Evolutionary conservation across 2,888 invertebrate genomes (phyloP), one percentile per base, ranked within the genome.

Genomic region (Odontothrips loti): DNA sequence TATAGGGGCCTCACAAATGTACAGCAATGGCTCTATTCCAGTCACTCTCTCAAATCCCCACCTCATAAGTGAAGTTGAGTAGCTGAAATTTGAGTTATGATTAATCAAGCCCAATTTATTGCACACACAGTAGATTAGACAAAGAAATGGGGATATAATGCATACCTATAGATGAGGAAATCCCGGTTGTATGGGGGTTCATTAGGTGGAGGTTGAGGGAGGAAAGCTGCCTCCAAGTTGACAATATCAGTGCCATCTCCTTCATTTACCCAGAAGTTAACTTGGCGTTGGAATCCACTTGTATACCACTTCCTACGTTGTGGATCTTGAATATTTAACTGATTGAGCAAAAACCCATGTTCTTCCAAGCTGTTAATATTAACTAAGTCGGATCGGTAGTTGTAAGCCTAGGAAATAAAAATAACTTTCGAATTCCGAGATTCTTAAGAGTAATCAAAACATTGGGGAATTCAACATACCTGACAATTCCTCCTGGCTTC

Each of bases 1-100:
- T n/a, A 94, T 90, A 84, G 93, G 92, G 34, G 95, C 94, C 89
- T 97, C 96, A 88, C 97, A 97, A 84, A 97, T 96, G 85, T 94
- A 97, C 81, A 95, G 90, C 83, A 92, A 90, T 81, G 91, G 90
- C 84, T 96, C 95, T 82, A 91, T 91, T 12, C 96, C 96, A 83
- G 91, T 91, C 0, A 96, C 93, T 82, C 93, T 92, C 86, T 93
- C 92, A 83, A 97, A 90, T 79, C 96, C 95, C 97, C 97, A 97
- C 81, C 93, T 91, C 84, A 94, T 93, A 58, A 92, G 89, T 79
- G 89, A 88, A 79, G 89, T 87, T 1, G 94, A 93, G 86, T 91
- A 87, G 82, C 88, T 88, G 84, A 17, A 84, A 84, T 82, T 81
- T 80, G 80, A 63, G 82, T n/a, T 34, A 20, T 34, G 17, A 43